These are phyloP conservation scores for Deladenus siricidicola DNA, from an alignment of 2,888 invertebrate genomes.

Conservation along the genomic window DNA sequence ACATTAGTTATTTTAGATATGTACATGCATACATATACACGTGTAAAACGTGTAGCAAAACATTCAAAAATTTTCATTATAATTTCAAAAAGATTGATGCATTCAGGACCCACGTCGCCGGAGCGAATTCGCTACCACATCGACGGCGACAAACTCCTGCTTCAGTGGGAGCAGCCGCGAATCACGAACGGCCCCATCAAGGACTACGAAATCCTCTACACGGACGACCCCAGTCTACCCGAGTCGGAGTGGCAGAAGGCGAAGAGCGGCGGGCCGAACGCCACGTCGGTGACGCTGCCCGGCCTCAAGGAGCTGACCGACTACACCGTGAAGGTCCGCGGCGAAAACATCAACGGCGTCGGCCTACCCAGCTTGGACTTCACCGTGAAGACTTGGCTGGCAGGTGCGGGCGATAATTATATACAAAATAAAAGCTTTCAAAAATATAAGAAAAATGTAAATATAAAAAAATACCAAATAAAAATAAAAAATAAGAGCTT, in stretches of 20 bases:
- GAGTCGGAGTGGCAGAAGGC: constrained; percentile 24
- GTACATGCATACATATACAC: too few relatives aligned
- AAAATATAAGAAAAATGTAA: too few relatives aligned
- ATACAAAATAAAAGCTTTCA: too few relatives aligned
- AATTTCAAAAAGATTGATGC: background rate
- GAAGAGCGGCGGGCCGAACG: constrained; percentile 34
- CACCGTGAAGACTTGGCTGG: constrained; percentile 13
- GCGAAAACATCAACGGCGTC: constrained; percentile 46
- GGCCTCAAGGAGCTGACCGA: constrained; percentile 44
- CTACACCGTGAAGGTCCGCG: constrained; percentile 46
- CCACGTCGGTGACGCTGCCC: constrained; percentile 32
- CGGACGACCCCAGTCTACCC: constrained; percentile 42
- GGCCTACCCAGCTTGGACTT: constrained; percentile 43
- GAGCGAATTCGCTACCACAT: constrained; percentile 47
- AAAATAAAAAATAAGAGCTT: too few relatives aligned
- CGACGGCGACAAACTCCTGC: constrained; percentile 43
- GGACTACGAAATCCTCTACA: constrained; percentile 49
- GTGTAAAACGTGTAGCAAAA: too few relatives aligned
- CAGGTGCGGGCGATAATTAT: constrained; percentile 11
- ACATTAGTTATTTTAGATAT: too few relatives aligned
- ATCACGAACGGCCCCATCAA: constrained; percentile 49
- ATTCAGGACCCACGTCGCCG: constrained; percentile 43
- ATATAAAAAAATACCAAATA: too few relatives aligned
- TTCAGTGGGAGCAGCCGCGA: constrained; percentile 49
- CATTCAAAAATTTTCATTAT: too few relatives aligned